A percentile compares a stretch with the other conserved stretches of the same genome.
Conservation (phyloP, 2,113 vertebrate species). For the Raphicerus campestris region DNA sequence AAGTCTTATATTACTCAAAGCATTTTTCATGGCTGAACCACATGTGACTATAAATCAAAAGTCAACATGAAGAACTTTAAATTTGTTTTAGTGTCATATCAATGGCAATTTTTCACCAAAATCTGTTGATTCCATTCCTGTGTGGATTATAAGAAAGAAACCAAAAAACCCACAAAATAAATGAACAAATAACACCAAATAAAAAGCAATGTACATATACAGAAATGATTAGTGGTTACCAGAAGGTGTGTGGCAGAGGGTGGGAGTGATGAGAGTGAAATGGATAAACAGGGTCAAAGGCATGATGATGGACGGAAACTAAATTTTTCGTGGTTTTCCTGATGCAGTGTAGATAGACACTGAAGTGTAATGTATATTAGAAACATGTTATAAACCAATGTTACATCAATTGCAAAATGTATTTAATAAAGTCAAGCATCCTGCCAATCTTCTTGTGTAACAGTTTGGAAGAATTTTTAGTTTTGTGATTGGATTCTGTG, state of each 20-base stretch:
- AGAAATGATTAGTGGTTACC: background rate
- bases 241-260: background rate
- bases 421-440: background rate
- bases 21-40: background rate
- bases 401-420: background rate
- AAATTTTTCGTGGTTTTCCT: background rate
- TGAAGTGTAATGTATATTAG: background rate
- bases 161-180: background rate
- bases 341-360: background rate
- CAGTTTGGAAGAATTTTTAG: background rate
- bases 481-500: background rate
- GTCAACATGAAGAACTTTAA: background rate
- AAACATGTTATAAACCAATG: background rate
- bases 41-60: background rate
- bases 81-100: background rate
- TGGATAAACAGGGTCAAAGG: background rate
- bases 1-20: background rate
- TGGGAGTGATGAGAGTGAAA: background rate
- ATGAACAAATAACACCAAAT: background rate
- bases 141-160: background rate
- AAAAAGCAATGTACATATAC: background rate
- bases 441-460: background rate
- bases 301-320: background rate
- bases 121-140: background rate
- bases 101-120: background rate